A percentile compares a stretch with the other conserved stretches of the same genome.
These are phyloP conservation scores for Ardeotis arabs DNA, from an alignment of 2,113 vertebrate species.

Conservation along the genomic window DNA sequence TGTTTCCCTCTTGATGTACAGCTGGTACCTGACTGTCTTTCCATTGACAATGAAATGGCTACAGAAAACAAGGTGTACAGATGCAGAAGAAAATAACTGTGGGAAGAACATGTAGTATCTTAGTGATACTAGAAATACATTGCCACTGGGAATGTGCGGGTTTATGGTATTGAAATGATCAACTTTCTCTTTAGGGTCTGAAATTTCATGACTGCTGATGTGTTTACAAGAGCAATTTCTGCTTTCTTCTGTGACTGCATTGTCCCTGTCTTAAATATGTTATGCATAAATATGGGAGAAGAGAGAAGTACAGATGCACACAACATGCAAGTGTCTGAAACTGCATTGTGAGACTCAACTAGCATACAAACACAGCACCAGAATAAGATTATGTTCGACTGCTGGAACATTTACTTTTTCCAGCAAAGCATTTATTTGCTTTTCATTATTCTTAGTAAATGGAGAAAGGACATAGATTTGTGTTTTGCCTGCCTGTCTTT, in stretches of 20 bases:
- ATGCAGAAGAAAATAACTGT: background rate
- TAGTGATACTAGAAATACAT: background rate
- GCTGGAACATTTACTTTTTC: background rate
- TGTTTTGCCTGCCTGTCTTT: slow-evolving; percentile 13
- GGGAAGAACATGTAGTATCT: background rate
- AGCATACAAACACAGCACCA: background rate
- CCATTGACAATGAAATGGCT: background rate
- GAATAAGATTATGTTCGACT: background rate
- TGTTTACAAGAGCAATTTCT: slow-evolving; percentile 10
- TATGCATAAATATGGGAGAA: background rate
- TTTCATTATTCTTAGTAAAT: slow-evolving; percentile 26
- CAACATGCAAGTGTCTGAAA: background rate
- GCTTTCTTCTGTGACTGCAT: background rate
- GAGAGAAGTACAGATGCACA: background rate
- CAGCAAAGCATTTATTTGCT: background rate
- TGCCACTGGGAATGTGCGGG: background rate
- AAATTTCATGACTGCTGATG: slow-evolving; percentile 22
- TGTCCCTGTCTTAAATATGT: background rate
- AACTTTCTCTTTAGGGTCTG: background rate
- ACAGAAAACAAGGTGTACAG: background rate
- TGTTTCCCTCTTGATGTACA: background rate
- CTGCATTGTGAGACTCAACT: background rate
- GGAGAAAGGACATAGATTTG: background rate
- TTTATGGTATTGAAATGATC: slow-evolving; percentile 2
- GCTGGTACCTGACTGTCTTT: background rate